A percentile compares a stretch with the other conserved stretches of the same genome.
These are phyloP conservation scores for Athetis lepigone DNA, from an alignment of 2,888 invertebrate species.

Conservation along the genomic window DNA sequence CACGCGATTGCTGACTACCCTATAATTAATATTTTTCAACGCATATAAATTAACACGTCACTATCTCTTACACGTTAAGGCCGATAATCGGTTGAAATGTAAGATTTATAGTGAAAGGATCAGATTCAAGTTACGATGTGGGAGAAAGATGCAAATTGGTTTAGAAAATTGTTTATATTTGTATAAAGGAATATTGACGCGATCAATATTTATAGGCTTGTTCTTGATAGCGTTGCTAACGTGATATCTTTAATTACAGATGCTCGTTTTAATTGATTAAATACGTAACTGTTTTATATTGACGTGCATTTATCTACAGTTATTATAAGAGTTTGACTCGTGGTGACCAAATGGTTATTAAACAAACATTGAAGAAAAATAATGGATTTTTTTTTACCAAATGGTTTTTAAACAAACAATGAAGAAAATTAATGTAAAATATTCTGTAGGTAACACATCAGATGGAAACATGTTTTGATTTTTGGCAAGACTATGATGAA, in stretches of 20 bases:
- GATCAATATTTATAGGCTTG: slow-evolving; percentile 52
- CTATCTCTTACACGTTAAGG: slow-evolving; percentile 48
- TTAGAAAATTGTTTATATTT: slow-evolving; percentile 66
- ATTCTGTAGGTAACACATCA: too few species aligned
- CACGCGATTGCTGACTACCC: slow-evolving; percentile 64
- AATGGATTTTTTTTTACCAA: too few species aligned
- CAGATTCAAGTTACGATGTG: slow-evolving; percentile 60
- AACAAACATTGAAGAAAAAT: too few species aligned
- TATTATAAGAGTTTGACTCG: too few species aligned
- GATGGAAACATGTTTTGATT: too few species aligned
- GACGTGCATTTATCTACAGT: slow-evolving; percentile 7
- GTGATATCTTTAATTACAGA: slow-evolving; percentile 48
- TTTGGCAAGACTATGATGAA: too few species aligned
- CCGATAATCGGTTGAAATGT: slow-evolving; percentile 39
- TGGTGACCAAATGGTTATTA: too few species aligned
- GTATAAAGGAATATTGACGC: slow-evolving; percentile 46
- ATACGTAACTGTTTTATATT: slow-evolving; percentile 34
- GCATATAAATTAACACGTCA: slow-evolving; percentile 43
- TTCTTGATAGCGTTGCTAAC: slow-evolving; percentile 51
- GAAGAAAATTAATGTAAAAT: too few species aligned
- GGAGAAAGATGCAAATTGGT: slow-evolving; percentile 72
- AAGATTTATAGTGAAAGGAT: slow-evolving; percentile 58
- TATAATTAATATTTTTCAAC: slow-evolving; percentile 63
- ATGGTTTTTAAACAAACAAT: too few species aligned
- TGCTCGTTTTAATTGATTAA: slow-evolving; percentile 36